Base-by-base conservation (phyloP, 2,888 invertebrate genomes). In the Epinotia bilunana region DNA sequence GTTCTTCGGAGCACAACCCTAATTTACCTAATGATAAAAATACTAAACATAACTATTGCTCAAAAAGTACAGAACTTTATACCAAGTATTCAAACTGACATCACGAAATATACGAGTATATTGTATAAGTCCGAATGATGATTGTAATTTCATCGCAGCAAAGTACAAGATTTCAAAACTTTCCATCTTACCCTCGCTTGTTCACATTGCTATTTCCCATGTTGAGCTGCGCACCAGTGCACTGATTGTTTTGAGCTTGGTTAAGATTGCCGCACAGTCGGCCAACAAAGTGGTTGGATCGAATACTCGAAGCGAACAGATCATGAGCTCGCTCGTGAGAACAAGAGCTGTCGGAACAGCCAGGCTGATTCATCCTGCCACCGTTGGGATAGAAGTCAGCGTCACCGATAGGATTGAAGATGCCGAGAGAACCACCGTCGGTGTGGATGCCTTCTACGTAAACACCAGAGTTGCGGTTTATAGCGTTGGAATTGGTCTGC, bases 201-300 rank as follows among this genome's bases (percentile, higher is more conserved):
- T 57, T 77, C 3, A 87, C n/a, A 33, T 82, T 74, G 20, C 68
- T 79, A 72, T 90, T 90, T 67, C 90, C 90, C 90, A 90, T 88
- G 33, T n/a, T 80, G 78, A 69, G 7, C 74, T 13, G 7, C 16
- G 33, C 72, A 12, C 89, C 90, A 3, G 9, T 76, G 77, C 90
- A 90, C 20, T 70, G 80, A 12, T 77, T 70, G 6, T 81, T 78
- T 20, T 83, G 76, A 7, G 80, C 79, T 49, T 80, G 78, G 28
- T 65, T 68, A 12, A 77, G 3, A 33, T 68, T 65, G 9, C 28
- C 5, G 72, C 83, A 82, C 16, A 28, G 75, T 13, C 77, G 72
- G 3, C 79, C 81, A 43, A 76, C 73, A 53, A 81, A 77, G 43
- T 79, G 78, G 69, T 79, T 74, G 28, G 62, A 28, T 33, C 74